Base-by-base conservation (phyloP, 2,888 invertebrate genomes). In the Reticulitermes lucifugus region DNA sequence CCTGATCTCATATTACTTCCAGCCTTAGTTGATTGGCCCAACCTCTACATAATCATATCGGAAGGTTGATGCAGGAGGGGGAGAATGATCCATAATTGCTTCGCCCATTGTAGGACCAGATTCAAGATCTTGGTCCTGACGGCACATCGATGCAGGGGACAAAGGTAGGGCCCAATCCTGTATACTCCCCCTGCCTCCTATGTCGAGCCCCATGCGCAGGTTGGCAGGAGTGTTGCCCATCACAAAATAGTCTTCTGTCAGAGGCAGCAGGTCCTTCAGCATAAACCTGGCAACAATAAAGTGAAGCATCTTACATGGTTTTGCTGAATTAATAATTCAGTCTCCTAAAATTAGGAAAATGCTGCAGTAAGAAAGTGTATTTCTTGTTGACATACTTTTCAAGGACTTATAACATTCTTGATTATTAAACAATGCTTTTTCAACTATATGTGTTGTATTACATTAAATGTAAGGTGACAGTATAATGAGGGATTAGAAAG, bases 231-330 rank as follows among this genome's bases (percentile, higher is more conserved):
- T 90, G 87, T 91, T 91, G 60, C 92, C 91, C 88, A 92, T 91
- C 55, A 92, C 91, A 87, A 93, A 93, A 89, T 93, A 93, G 4
- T 93, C 92, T 88, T 94, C 93, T 10, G 93, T 92, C 85, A 94
- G 90, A 22, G 94, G 94, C 89, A 93, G 90, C 86, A 93, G 90
- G 87, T 94, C 93, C 89, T 94, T 94, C 88, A 95, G 90, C 80
- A 93, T 88, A 84, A 91, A 89, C 93, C 94, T 94, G 88, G 5
- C 89, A 88, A 79, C 21, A 65, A 25, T 7, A 65, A 1, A 25
- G 2, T 18, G 18, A 14, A 55, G 18, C 55, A 55, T 12, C 46
- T 4, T 46, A 35, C 12, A 46, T 46, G 12, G 46, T 46, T 46
- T 46, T 46, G 46, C 35, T 46, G 46, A 6, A 46, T 12, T 35